phyloP scores from a whole-genome alignment of 2,113 vertebrate species.

The Motacilla tschutschensis region DNA sequence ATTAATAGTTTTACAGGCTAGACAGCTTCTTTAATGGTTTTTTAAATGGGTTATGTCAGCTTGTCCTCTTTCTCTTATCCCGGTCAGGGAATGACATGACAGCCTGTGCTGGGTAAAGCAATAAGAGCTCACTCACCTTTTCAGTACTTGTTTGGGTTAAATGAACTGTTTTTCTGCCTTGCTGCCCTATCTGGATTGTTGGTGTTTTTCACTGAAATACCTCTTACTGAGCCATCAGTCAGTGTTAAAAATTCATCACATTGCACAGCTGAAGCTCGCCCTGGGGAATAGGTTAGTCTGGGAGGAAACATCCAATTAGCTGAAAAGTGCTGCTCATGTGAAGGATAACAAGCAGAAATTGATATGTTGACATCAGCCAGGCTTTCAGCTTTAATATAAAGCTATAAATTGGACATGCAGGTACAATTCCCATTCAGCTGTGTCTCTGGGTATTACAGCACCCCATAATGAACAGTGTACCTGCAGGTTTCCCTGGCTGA shows the following conservation, averaged over 20 bases:
- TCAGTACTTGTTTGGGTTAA: not conserved
- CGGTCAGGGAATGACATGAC: slow-evolving; percentile 4
- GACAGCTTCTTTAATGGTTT: slow-evolving; percentile 36
- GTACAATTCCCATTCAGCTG: not conserved
- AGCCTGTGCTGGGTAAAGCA: not conserved
- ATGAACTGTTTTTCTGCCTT: slow-evolving; percentile 22
- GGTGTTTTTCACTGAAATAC: slow-evolving; percentile 40
- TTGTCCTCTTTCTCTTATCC: slow-evolving; percentile 43
- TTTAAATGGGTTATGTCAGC: slow-evolving; percentile 57
- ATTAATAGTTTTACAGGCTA: slow-evolving; percentile 31
- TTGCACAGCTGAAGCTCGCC: slow-evolving; percentile 35
- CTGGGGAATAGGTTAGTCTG: slow-evolving; percentile 45
- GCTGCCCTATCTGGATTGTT: slow-evolving; percentile 17
- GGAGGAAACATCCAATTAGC: slow-evolving; percentile 60
- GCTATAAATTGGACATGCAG: slow-evolving; percentile 20
- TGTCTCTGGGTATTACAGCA: not conserved
- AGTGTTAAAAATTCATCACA: slow-evolving; percentile 53
- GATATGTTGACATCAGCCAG: slow-evolving; percentile 43
- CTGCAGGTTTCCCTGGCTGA: not conserved
- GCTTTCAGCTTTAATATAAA: slow-evolving; percentile 32
- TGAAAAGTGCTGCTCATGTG: not conserved
- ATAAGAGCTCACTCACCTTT: not conserved
- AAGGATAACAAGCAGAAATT: slow-evolving; percentile 40
- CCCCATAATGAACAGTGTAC: not conserved
- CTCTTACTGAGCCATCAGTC: slow-evolving; percentile 45